Conservation (phyloP, 2,113 vertebrate genomes). For the Miniopterus natalensis region DNA sequence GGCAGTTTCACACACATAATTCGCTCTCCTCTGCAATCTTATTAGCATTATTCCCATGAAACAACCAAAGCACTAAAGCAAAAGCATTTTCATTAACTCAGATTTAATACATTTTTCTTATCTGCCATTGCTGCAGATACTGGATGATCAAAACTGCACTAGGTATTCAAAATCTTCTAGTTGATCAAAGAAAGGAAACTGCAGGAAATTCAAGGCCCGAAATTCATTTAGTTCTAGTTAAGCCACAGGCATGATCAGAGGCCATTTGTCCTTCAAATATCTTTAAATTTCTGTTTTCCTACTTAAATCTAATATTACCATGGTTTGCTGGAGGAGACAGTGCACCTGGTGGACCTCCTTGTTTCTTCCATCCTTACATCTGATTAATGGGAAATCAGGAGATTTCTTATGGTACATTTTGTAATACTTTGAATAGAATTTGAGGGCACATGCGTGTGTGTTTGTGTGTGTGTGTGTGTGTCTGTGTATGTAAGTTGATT, state of each 20-base stretch:
- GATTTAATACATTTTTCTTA: slow-evolving; percentile 69
- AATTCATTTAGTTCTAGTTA: slow-evolving; percentile 55
- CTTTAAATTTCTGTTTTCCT: slow-evolving; percentile 1
- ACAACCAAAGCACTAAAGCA: slow-evolving; percentile 52
- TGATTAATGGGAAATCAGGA: background rate
- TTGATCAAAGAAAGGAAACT: slow-evolving; percentile 57
- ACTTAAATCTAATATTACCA: background rate
- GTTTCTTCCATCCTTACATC: background rate
- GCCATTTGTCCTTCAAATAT: slow-evolving; percentile 50
- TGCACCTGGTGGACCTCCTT: background rate
- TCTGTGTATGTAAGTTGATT: background rate
- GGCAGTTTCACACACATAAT: background rate
- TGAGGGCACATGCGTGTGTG: background rate
- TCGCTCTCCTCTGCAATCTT: slow-evolving; percentile 35
- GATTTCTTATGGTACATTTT: background rate
- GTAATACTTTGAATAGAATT: slow-evolving; percentile 9
- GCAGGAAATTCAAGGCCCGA: slow-evolving; percentile 51
- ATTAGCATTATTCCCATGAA: slow-evolving; percentile 65
- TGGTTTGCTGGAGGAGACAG: background rate
- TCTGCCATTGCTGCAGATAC: slow-evolving; percentile 40
- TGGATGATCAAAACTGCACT: background rate
- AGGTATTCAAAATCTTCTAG: slow-evolving; percentile 45
- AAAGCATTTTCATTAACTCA: slow-evolving; percentile 73
- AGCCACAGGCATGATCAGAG: background rate
- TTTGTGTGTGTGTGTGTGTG: background rate